A percentile compares a stretch with the other conserved stretches of the same genome.
Evolutionary conservation across 2,797 vertebrate genomes (phyloP).

Genomic region (Gymnocypris eckloni): DNA sequence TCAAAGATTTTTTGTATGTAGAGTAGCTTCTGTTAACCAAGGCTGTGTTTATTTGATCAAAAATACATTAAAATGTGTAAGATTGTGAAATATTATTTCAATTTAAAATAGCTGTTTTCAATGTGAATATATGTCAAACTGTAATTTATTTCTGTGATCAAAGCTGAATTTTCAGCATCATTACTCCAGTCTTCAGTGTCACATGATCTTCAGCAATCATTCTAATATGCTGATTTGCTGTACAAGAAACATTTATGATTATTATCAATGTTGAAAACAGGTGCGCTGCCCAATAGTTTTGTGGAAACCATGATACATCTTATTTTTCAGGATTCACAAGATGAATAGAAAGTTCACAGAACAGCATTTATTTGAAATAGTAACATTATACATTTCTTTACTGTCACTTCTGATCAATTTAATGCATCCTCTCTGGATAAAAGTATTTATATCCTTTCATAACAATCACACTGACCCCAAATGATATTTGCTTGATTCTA

Average conservation of each 20-base stretch:
- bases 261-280: background rate
- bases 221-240: background rate
- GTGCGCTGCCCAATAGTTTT: background rate
- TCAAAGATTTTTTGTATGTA: background rate
- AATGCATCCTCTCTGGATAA: background rate
- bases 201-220: background rate
- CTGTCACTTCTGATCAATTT: background rate
- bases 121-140: background rate
- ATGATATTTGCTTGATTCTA: background rate
- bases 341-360: background rate
- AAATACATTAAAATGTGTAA: background rate
- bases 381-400: background rate
- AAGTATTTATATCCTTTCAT: background rate
- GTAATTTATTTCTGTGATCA: background rate
- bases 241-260: background rate
- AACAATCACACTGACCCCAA: background rate
- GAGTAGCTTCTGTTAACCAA: background rate
- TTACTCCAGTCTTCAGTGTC: background rate
- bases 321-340: no score
- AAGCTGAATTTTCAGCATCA: background rate
- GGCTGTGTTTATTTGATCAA: background rate
- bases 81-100: background rate
- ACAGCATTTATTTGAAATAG: background rate
- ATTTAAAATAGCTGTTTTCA: background rate
- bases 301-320: background rate